Evolutionary conservation across 1,140 invertebrate species (phyloP).

Genomic region (Hycleus cichorii): DNA sequence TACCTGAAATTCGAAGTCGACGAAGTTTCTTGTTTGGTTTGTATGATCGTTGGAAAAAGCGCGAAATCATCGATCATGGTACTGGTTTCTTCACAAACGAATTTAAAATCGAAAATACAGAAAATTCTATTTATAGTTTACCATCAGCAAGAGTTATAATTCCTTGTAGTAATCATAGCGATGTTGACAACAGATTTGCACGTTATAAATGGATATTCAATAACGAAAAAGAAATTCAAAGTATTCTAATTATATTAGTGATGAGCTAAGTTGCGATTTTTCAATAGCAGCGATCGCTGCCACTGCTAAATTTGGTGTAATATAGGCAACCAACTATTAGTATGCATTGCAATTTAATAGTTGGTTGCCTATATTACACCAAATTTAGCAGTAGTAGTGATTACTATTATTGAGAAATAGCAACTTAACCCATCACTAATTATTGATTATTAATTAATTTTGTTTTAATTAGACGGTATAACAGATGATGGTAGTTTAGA

Average conservation of each 20-base stretch:
- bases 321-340: too few species aligned
- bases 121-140: conserved; percentile 1
- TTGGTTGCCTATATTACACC: too few species aligned
- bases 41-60: not conserved
- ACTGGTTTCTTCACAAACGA: conserved; percentile 3
- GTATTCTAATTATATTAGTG: not conserved
- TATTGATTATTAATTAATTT: too few species aligned
- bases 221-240: not conserved
- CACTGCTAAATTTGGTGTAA: too few species aligned
- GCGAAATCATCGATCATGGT: conserved; percentile 2
- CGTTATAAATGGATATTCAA: conserved; percentile 1
- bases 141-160: not conserved
- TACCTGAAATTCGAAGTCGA: not conserved
- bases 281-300: too few species aligned
- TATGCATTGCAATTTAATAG: too few species aligned
- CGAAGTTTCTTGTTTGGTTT: conserved; percentile 6
- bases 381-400: too few species aligned
- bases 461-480: too few species aligned
- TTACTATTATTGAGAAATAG: too few species aligned
- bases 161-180: not conserved
- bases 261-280: too few species aligned
- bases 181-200: not conserved
- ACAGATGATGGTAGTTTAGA: conserved; percentile 1
- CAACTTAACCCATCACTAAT: too few species aligned
- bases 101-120: conserved; percentile 3